Evolutionary conservation across 2,113 vertebrate genomes (phyloP), one percentile per base, ranked within the genome.

Genomic region (Grallaria varia): DNA sequence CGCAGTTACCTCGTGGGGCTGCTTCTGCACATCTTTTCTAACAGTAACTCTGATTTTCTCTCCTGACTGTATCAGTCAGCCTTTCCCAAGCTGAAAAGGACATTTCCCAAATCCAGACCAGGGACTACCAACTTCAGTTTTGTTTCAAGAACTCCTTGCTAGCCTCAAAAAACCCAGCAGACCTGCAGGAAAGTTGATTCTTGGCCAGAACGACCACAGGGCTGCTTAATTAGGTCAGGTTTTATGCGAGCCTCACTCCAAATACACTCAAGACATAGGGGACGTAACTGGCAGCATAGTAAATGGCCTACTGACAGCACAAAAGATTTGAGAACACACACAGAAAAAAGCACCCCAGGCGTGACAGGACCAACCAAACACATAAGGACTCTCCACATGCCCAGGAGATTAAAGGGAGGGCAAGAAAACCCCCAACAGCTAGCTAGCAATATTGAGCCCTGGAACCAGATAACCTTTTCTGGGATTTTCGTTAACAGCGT

Each of bases 191-290:
- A 93, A 75, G 76, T 66, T 75, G 78, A 93, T 87, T 67, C 60
- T 52, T 0, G 0, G 74, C 91, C 92, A 97, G 42, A 59, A 95
- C 78, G 49, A 77, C 78, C 68, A 91, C 85, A 90, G 73, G 84
- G 68, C 79, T 82, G 37, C 58, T 68, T 93, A 92, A 96, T 77
- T 95, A 93, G 75, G 85, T 90, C 93, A 87, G 47, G 92, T 91
- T 90, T 94, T 94, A 95, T 84, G 71, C 76, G 66, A 83, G 37
- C 30, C 53, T 91, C 81, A 39, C 49, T 86, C 92, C 90, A 93
- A 84, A 58, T 50, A 87, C 42, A 73, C 63, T 83, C 76, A 87
- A 91, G 85, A 45, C 76, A 89, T 18, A 18, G 39, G 40, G 18
- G 40, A 74, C 58, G 18, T 49, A 91, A 94, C 81, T 68, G 80